Base-by-base conservation (phyloP, 2,113 vertebrate genomes). In the Vanacampus margaritifer region DNA sequence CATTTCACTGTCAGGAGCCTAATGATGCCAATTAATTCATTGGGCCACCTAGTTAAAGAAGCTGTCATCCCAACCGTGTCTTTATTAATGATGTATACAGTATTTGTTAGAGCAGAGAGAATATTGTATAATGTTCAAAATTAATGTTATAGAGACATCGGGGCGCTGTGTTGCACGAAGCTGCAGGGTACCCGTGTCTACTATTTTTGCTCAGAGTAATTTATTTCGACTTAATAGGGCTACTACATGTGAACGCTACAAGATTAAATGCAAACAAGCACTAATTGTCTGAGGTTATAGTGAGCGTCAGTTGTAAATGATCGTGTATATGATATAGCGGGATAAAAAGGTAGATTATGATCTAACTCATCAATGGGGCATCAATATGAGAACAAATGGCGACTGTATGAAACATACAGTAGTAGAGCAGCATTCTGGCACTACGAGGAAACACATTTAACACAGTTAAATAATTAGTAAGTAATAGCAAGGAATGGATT, bases 1-100 rank as follows among this genome's bases (percentile, higher is more conserved):
- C 81, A 89, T 91, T 91, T 91, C 79, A 91, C 88, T 91, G 90
- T 86, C 89, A 90, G 70, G 70, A 83, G 68, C 70, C 71, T 90
- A 91, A 91, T 88, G 86, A 91, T 68, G 79, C 81, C 86, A 85
- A 91, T 91, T 80, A 87, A 91, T 90, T 88, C 79, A 85, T 84
- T 84, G 54, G 85, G 78, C 79, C 81, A 79, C 86, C 81, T 65
- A 50, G 72, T 70, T 81, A 84, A 81, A 75, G 78, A 67, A 60
- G 67, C 72, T 83, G 75, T 71, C 72, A 80, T 66, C 71, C 78
- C 68, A 67, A 82, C 66, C 65, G 17, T 67, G 69, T 48, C 61
- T 36, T 57, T 23, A 65, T 84, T 76, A 66, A 78, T 79, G 85
- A 83, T 62, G 83, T 68, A 65, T 80, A 84, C 79, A 82, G 76